phyloP scores from a whole-genome alignment of 1,140 invertebrate species.

The Drosophila oshimai region DNA sequence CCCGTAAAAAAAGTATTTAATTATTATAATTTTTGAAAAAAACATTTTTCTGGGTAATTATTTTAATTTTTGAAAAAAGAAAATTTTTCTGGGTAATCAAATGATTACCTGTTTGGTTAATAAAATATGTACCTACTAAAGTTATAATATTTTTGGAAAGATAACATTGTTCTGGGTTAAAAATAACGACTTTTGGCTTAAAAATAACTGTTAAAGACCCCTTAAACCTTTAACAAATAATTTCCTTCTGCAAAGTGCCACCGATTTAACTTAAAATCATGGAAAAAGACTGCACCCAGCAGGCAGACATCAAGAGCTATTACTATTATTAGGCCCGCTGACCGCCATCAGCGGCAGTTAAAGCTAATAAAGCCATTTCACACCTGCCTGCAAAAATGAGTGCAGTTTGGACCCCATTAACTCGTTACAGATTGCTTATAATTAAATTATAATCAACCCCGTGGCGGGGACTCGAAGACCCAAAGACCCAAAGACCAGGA shows the following conservation, averaged over 20 bases:
- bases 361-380: conserved; percentile 80
- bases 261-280: background rate
- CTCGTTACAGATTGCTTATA: conserved; percentile 78
- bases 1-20: no score
- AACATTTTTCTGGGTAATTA: no score
- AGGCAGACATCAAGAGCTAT: conserved; percentile 55
- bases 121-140: no score
- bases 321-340: conserved; percentile 62
- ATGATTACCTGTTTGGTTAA: no score
- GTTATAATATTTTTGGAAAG: no score
- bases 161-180: no score
- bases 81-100: no score
- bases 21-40: no score
- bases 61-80: no score
- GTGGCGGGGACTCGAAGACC: conserved; percentile 8
- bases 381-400: conserved; percentile 72
- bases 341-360: conserved; percentile 13
- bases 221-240: background rate
- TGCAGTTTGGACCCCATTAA: conserved; percentile 61
- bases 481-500: background rate
- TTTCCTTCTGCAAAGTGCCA: background rate
- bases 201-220: background rate
- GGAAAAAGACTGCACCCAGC: conserved; percentile 16
- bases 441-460: conserved; percentile 79
- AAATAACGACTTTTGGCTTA: background rate